Percentiles rank a stretch among this genome's conserved stretches.
phyloP scores from a whole-genome alignment of 2,888 invertebrate genomes.

The Fragum fragum region DNA sequence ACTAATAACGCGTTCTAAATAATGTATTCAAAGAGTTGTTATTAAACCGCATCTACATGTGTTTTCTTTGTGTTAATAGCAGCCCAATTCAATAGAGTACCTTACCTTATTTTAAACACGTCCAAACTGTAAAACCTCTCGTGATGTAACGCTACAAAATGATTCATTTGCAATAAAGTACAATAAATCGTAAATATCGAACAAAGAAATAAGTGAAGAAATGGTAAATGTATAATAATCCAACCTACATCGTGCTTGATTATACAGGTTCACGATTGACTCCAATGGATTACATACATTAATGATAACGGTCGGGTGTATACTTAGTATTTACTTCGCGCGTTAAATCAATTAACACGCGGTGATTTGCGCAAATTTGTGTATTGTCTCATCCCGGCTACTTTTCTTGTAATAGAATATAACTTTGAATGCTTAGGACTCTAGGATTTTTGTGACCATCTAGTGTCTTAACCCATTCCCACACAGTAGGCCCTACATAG shows the following conservation, averaged over 20 bases:
- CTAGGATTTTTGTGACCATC: no score
- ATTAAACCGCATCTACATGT: conserved; percentile 21
- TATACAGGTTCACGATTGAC: conserved; percentile 15
- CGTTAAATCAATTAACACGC: conserved; percentile 25
- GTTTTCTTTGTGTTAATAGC: conserved; percentile 30
- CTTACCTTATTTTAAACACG: conserved; percentile 2
- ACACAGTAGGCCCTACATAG: no score
- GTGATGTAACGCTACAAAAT: not conserved
- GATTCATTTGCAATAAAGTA: not conserved
- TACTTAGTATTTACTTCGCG: conserved; percentile 18
- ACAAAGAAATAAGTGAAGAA: not conserved
- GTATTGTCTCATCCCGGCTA: not conserved
- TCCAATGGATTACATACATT: conserved; percentile 17
- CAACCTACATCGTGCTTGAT: conserved; percentile 10
- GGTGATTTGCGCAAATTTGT: not conserved
- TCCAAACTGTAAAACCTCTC: not conserved
- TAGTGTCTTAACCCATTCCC: no score
- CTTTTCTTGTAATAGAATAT: not conserved
- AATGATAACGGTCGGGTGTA: conserved; percentile 17
- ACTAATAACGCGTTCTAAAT: not conserved
- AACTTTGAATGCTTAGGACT: no score
- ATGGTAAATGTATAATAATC: not conserved
- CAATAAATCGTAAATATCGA: not conserved
- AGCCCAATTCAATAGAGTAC: conserved; percentile 22
- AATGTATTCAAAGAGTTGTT: not conserved